These are phyloP conservation scores for Arremon aurantiirostris DNA, from an alignment of 2,797 vertebrate species.

Conservation along the genomic window DNA sequence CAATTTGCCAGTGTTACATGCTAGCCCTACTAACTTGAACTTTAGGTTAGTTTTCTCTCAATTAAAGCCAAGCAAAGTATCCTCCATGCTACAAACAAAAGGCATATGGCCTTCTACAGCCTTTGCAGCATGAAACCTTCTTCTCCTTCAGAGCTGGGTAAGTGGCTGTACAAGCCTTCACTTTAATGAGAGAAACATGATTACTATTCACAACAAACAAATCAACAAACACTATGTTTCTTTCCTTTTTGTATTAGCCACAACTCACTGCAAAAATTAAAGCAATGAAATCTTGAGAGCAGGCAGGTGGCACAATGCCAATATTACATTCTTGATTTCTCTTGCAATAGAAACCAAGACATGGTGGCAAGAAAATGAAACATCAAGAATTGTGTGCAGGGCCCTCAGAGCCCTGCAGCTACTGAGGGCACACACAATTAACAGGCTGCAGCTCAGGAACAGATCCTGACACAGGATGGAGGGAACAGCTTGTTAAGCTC, in stretches of 20 bases:
- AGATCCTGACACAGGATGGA: neutral
- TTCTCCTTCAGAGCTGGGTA: fast-evolving
- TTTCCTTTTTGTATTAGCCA: neutral
- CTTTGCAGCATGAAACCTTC: neutral
- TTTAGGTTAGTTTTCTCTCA: neutral
- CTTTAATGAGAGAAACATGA: neutral
- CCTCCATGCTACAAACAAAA: neutral
- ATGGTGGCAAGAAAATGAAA: neutral
- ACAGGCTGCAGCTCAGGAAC: neutral
- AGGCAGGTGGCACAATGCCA: neutral
- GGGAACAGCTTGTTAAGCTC: neutral
- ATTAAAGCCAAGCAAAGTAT: neutral
- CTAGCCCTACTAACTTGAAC: neutral
- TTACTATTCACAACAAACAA: neutral
- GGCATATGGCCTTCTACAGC: fast-evolving
- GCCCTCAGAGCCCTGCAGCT: neutral
- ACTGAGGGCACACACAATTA: neutral
- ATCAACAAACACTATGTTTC: neutral
- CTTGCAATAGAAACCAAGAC: neutral
- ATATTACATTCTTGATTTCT: neutral
- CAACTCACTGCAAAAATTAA: neutral
- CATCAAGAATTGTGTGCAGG: neutral
- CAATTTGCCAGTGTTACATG: neutral
- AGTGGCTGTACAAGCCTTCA: neutral
- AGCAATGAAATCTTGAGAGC: neutral